Base-by-base conservation (phyloP, 2,113 vertebrate species). In the Coracopsis vasa region DNA sequence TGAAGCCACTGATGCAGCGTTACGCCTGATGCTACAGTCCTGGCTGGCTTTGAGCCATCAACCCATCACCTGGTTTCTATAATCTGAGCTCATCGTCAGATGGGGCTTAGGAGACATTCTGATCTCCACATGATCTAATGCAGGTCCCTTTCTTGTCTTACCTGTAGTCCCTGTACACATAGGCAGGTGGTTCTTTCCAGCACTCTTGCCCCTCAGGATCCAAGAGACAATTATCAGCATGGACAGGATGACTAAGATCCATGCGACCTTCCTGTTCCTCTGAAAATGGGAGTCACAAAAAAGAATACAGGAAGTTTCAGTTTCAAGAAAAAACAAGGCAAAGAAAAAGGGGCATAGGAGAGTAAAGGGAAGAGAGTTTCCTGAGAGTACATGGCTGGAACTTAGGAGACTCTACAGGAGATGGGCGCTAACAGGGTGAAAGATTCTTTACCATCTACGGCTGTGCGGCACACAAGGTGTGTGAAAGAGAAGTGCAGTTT, bases 171-270 rank as follows among this genome's bases (percentile, higher is more conserved):
- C 99, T 98, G 97, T 99, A 99, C 58, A 98, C 98, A 16, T 99
- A 99, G 13, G 99, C 99, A 24, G 99, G 99, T 1, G 98, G 98
- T 56, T 99, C 99, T 88, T 86, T 98, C 99, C 99, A 99, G 92
- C 99, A 99, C 50, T 99, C 98, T 8, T 98, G 98, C 0, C 98
- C 99, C 53, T 99, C 99, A 0, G 99, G 98, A 96, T 99, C 99
- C 94, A 99, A 98, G 58, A 99, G 97, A 87, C 99, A 99, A 96
- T 99, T 99, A 97, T 99, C 99, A 53, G 99, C 99, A 0, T 99
- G 99, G 39, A 99, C 99, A 1, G 99, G 99, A 60, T 99, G 99
- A 97, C 99, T 99, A 48, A 99, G 98, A 91, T 99, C 99, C 97
- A 98, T 95, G 29, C 99, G 98, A 70, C 98, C 98, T 53, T 99